Base-by-base conservation (phyloP, 2,888 invertebrate genomes). In the Chorisops tibialis region DNA sequence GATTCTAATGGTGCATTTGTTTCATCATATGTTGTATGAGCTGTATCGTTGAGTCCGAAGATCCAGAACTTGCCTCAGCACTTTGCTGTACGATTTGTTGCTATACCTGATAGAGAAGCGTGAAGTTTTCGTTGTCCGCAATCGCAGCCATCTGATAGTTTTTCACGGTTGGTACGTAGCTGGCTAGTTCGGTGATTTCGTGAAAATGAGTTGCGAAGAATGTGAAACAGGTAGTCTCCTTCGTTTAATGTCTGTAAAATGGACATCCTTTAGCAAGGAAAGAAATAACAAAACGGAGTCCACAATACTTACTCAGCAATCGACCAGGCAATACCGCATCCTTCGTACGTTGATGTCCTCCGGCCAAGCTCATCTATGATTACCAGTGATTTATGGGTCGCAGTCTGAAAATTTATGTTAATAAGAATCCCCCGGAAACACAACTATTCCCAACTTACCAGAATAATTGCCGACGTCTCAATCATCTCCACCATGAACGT, bases 401-500 rank as follows among this genome's bases (percentile, higher is more conserved):
- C 96, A 7, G 88, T 88, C 93, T 96, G 76, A 41, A 79, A 59
- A 37, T 12, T 21, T 62, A 50, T 35, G 49, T 47, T 65, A 38
- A 52, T 63, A 63, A 54, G 48, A 24, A 56, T 41, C 48, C 24
- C 12, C 16, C n/a, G 39, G 4, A 5, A n/a, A n/a, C n/a, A n/a
- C n/a, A n/a, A n/a, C n/a, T n/a, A n/a, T n/a, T n/a, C n/a, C 21
- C 11, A 11, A 43, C 30, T 43, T 75, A 94, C 95, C 80, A 88
- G 84, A 30, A 97, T 81, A 73, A 98, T 96, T n/a, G 90, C 87
- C 0, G 95, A 88, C 0, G 92, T 90, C 79, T 98, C 97, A 62
- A 97, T 83, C 97, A 99, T 99, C 81, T 99, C 99, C 60, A 93
- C 84, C 97, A 99, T 98, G 75, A 99, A 99, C 0, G 99, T 99